Conservation (phyloP, 2,113 vertebrate genomes). For the Monopterus albus region DNA sequence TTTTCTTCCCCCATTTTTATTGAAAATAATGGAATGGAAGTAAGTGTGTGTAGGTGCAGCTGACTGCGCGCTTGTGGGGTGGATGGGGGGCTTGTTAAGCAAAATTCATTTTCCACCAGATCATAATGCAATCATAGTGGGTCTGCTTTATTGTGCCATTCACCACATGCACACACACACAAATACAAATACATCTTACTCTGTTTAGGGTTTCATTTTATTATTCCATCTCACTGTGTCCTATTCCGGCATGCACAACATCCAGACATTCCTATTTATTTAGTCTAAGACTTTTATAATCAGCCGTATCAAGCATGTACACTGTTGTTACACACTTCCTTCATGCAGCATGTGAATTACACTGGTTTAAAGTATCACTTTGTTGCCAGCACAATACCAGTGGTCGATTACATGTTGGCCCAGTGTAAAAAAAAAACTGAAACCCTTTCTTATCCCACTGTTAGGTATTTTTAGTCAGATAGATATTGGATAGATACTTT, state of each 20-base stretch:
- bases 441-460: too few relatives aligned
- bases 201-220: slow-evolving; percentile 76
- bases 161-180: slow-evolving; percentile 52
- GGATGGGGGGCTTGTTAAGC: slow-evolving; percentile 62
- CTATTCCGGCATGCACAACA: slow-evolving; percentile 77
- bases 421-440: slow-evolving; percentile 55
- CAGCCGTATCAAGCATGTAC: slow-evolving; percentile 67
- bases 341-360: slow-evolving; percentile 43
- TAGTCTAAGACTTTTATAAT: slow-evolving; percentile 73
- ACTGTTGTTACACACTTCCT: slow-evolving; percentile 45
- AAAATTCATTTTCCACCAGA: slow-evolving; percentile 77
- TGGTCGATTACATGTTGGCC: slow-evolving; percentile 52
- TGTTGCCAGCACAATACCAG: slow-evolving; percentile 46
- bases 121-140: slow-evolving; percentile 76
- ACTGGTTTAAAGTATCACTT: slow-evolving; percentile 54
- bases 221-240: slow-evolving; percentile 82
- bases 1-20: slow-evolving; percentile 63
- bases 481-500: too few relatives aligned
- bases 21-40: slow-evolving; percentile 73
- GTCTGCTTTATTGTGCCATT: slow-evolving; percentile 69
- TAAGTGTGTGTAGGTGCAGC: slow-evolving; percentile 53
- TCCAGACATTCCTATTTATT: slow-evolving; percentile 71
- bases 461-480: too few relatives aligned
- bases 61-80: slow-evolving; percentile 4
- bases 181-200: slow-evolving; percentile 64